phyloP scores from a whole-genome alignment of 2,797 vertebrate genomes.

The Synaphobranchus kaupii region DNA sequence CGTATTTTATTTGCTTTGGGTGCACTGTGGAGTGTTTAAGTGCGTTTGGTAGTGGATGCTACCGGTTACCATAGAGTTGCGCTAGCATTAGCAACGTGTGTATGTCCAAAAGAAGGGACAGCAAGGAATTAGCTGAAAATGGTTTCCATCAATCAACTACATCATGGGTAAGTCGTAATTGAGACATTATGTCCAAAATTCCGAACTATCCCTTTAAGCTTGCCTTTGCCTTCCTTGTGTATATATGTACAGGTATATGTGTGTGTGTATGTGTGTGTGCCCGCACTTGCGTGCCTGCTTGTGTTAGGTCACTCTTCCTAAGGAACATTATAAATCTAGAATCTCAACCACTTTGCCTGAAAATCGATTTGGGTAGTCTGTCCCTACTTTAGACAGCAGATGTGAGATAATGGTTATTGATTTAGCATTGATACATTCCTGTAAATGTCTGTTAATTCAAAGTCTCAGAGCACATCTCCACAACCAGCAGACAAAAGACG shows the following conservation, averaged over 20 bases:
- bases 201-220: no score
- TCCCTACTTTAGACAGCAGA: background rate
- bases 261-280: background rate
- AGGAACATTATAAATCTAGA: background rate
- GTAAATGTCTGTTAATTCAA: slow-evolving; percentile 9
- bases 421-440: slow-evolving; percentile 9
- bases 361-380: slow-evolving; percentile 5
- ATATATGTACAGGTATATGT: background rate
- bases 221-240: no score
- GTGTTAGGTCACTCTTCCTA: background rate
- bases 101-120: no score
- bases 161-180: no score
- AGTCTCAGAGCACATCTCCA: background rate
- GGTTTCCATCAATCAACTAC: no score
- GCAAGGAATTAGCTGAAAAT: no score
- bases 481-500: background rate
- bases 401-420: slow-evolving; percentile 5
- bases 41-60: no score
- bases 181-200: no score
- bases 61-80: no score
- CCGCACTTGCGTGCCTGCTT: background rate
- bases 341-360: background rate
- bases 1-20: no score
- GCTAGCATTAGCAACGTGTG: no score
- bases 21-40: no score